A percentile compares a stretch with the other conserved stretches of the same genome.
Conservation (phyloP, 2,797 vertebrate genomes). For the Philypnodon macrostomus region DNA sequence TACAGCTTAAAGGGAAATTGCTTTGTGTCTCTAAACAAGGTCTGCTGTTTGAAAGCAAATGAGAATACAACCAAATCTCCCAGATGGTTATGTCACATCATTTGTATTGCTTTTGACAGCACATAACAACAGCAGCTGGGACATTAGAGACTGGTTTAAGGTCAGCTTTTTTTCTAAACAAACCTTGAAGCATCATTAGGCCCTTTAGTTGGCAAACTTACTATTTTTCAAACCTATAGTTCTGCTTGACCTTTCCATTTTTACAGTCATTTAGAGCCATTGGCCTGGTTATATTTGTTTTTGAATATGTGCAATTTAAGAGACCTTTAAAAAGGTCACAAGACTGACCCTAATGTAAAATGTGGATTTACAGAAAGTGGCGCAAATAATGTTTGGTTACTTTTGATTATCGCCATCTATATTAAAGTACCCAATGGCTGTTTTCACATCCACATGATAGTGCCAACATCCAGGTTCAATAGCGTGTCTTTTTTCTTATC, state of each 20-base stretch:
- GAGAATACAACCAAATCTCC: constrained; percentile 28
- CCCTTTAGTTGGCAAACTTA: constrained; percentile 14
- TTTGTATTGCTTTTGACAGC: constrained; percentile 24
- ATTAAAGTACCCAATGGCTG: too few species aligned
- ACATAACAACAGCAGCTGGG: constrained; percentile 25
- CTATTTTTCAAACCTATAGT: constrained; percentile 42
- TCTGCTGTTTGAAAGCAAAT: constrained; percentile 41
- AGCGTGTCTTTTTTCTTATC: constrained; percentile 13
- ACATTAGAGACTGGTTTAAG: constrained; percentile 20
- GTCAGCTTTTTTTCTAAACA: constrained; percentile 24
- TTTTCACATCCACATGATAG: constrained; percentile 8
- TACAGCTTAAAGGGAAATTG: constrained; percentile 49
- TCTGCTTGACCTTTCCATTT: constrained; percentile 58
- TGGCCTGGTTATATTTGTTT: constrained; percentile 47
- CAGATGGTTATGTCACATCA: constrained; percentile 27
- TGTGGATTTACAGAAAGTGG: constrained; percentile 5
- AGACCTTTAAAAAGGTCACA: constrained; percentile 61
- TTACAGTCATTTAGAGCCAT: constrained; percentile 30
- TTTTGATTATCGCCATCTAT: too few species aligned
- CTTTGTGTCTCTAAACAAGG: constrained; percentile 45
- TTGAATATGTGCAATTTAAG: constrained; percentile 62
- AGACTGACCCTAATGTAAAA: constrained; percentile 25
- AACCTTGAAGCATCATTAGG: constrained; percentile 13
- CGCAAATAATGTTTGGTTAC: too few species aligned
- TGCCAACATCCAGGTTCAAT: constrained; percentile 17